phyloP scores from a whole-genome alignment of 2,113 vertebrate species.

The Xerus inauris region DNA sequence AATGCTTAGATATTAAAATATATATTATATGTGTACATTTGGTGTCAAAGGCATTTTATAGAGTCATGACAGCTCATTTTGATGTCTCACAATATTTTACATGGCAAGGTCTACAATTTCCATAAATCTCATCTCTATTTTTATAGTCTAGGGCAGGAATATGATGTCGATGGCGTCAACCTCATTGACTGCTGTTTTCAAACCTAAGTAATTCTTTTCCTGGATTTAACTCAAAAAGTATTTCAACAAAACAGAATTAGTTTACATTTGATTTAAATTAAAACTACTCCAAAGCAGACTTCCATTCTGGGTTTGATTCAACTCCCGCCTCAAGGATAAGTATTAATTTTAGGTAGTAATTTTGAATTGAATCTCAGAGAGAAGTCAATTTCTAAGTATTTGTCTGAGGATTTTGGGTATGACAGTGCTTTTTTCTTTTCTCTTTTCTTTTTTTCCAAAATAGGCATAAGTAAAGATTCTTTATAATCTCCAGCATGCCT shows the following conservation, averaged over 20 bases:
- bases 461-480: constrained; percentile 47
- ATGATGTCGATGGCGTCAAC: neutral
- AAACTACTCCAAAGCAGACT: constrained; percentile 25
- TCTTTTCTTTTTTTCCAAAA: neutral
- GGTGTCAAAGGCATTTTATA: neutral
- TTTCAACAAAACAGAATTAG: constrained; percentile 23
- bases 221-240: constrained; percentile 26
- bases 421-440: neutral
- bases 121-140: neutral
- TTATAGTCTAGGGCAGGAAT: neutral
- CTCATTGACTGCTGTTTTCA: neutral
- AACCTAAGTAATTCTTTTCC: constrained; percentile 25
- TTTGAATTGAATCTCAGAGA: constrained; percentile 63
- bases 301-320: constrained; percentile 32
- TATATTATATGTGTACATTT: neutral
- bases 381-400: constrained; percentile 64
- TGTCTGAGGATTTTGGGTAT: constrained; percentile 41
- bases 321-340: constrained; percentile 30
- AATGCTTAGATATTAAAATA: constrained; percentile 14
- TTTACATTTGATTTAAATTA: constrained; percentile 64
- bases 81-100: neutral
- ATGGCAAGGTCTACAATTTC: neutral
- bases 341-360: constrained; percentile 64
- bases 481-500: constrained; percentile 55
- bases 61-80: neutral